A percentile compares a stretch with the other conserved stretches of the same genome.
Evolutionary conservation across 2,797 vertebrate genomes (phyloP).

Genomic region (Avahi laniger): DNA sequence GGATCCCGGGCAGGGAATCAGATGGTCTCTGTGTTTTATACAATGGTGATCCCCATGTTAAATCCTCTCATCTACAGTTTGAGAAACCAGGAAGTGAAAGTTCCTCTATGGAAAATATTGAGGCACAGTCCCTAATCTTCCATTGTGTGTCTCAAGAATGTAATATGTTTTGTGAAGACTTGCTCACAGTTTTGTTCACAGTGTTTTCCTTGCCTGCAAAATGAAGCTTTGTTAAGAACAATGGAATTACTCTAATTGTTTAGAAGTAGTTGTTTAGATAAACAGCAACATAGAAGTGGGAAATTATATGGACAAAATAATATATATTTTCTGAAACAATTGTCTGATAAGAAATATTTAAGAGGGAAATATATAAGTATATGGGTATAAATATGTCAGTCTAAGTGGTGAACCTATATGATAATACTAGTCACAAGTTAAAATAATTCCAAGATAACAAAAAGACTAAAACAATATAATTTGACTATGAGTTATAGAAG

Average conservation of each 20-base stretch:
- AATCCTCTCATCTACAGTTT: slow-evolving; percentile 68
- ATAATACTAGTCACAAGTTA: slow-evolving; percentile 17
- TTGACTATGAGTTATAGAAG: background rate
- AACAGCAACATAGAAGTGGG: background rate
- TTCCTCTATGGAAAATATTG: slow-evolving; percentile 45
- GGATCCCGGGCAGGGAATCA: slow-evolving; percentile 41
- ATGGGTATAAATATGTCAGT: background rate
- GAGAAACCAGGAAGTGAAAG: slow-evolving; percentile 65
- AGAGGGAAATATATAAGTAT: background rate
- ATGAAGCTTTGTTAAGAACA: slow-evolving; percentile 46
- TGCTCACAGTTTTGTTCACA: background rate
- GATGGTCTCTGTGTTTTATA: slow-evolving; percentile 61
- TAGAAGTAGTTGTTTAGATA: slow-evolving; percentile 23
- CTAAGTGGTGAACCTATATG: background rate
- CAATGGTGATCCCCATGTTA: slow-evolving; percentile 55
- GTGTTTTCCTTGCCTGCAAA: slow-evolving; percentile 15
- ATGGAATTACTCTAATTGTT: slow-evolving; percentile 41
- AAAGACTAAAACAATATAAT: slow-evolving; percentile 13
- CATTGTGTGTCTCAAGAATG: background rate
- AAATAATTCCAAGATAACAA: slow-evolving; percentile 37
- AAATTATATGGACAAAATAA: slow-evolving; percentile 24
- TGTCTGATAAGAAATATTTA: slow-evolving; percentile 42
- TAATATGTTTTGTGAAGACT: background rate
- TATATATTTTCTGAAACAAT: background rate
- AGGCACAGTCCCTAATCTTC: background rate